These are phyloP conservation scores for Dryococelus australis DNA, from an alignment of 2,888 invertebrate genomes.

Conservation along the genomic window DNA sequence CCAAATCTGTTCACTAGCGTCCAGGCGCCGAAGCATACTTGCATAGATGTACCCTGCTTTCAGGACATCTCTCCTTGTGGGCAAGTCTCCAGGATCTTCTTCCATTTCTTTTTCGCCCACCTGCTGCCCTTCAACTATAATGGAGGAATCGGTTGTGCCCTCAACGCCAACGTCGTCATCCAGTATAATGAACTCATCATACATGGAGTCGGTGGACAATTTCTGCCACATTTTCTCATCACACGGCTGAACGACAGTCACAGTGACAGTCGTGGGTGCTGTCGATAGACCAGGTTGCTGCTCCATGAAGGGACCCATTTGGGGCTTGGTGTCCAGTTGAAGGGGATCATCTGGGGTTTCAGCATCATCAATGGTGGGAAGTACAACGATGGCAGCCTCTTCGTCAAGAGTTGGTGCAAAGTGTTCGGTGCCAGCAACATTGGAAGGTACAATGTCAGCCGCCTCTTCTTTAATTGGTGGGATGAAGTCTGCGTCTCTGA, in stretches of 20 bases:
- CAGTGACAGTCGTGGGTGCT: too few relatives aligned
- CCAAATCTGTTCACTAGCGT: neutral
- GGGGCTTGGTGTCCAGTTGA: neutral
- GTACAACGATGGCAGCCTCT: neutral
- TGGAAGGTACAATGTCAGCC: neutral
- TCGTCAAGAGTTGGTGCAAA: neutral
- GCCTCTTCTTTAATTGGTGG: constrained; percentile 17
- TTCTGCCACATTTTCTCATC: too few relatives aligned
- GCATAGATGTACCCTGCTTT: neutral
- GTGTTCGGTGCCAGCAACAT: neutral
- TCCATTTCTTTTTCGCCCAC: neutral
- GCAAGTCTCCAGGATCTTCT: neutral
- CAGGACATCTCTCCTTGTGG: neutral
- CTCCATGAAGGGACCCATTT: neutral
- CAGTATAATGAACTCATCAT: too few relatives aligned
- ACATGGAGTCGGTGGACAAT: too few relatives aligned
- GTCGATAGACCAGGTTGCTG: neutral
- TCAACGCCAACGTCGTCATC: too few relatives aligned
- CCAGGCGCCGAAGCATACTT: neutral
- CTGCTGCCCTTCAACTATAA: too few relatives aligned
- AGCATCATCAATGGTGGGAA: neutral
- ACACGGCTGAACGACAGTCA: too few relatives aligned
- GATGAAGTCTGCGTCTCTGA: neutral
- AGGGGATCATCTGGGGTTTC: neutral
- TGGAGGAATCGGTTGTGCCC: too few relatives aligned